A percentile compares a stretch with the other conserved stretches of the same genome.
These are phyloP conservation scores for Lithophane leautieri DNA, from an alignment of 2,888 invertebrate species.

Conservation along the genomic window DNA sequence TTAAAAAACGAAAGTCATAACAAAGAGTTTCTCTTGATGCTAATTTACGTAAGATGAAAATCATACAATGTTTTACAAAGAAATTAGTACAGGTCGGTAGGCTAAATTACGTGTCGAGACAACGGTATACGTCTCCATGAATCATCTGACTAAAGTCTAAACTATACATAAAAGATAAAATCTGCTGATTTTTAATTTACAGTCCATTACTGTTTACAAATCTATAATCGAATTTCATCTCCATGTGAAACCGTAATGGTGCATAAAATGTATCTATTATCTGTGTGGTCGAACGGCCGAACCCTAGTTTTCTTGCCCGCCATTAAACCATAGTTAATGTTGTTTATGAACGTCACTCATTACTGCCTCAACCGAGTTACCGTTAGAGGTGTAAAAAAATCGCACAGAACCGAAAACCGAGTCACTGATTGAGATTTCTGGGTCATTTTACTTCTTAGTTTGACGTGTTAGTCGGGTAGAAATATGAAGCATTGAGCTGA, in stretches of 20 bases:
- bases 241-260: slow-evolving; percentile 47
- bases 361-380: slow-evolving; percentile 41
- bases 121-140: slow-evolving; percentile 57
- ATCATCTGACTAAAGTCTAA: slow-evolving; percentile 43
- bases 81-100: slow-evolving; percentile 54
- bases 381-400: slow-evolving; percentile 58
- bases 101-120: slow-evolving; percentile 54
- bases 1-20: slow-evolving; percentile 42
- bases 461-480: slow-evolving; percentile 33
- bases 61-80: slow-evolving; percentile 51
- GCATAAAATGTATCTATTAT: slow-evolving; percentile 29
- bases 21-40: slow-evolving; percentile 40
- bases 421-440: slow-evolving; percentile 62
- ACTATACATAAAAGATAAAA: slow-evolving; percentile 20
- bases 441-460: slow-evolving; percentile 54
- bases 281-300: slow-evolving; percentile 4
- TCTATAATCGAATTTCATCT: slow-evolving; percentile 21
- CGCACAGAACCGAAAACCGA: slow-evolving; percentile 42
- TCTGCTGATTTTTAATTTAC: slow-evolving; percentile 27
- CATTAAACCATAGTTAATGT: slow-evolving; percentile 26
- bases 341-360: slow-evolving; percentile 40
- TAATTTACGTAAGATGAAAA: slow-evolving; percentile 58
- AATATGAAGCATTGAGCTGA: slow-evolving; percentile 26
- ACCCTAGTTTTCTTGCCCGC: slow-evolving; percentile 24
- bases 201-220: slow-evolving; percentile 45